phyloP scores from a whole-genome alignment of 2,797 vertebrate genomes.

The Spinus pinus region DNA sequence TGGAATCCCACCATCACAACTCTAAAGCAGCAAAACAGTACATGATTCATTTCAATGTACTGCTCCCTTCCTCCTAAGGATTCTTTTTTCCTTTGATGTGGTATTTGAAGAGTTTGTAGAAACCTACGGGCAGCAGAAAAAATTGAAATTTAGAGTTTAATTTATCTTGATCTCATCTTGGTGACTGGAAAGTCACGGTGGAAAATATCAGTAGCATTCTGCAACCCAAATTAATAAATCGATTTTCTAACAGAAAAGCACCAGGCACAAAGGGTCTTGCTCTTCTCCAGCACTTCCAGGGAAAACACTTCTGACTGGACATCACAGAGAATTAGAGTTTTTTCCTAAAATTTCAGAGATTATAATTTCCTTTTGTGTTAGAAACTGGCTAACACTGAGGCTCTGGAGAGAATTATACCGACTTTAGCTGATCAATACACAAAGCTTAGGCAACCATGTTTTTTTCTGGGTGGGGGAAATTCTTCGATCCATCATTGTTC shows the following conservation, averaged over 20 bases:
- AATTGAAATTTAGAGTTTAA: neutral
- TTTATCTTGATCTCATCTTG: neutral
- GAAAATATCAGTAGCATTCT: neutral
- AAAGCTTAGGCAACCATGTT: neutral
- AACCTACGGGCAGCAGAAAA: neutral
- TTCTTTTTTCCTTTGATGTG: neutral
- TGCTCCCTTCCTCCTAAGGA: neutral
- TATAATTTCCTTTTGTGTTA: neutral
- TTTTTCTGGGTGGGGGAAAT: constrained; percentile 6
- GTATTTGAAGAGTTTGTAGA: neutral
- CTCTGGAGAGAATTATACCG: neutral
- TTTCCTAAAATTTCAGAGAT: neutral
- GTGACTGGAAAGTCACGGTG: neutral
- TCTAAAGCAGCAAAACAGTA: neutral
- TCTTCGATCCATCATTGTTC: constrained; percentile 39
- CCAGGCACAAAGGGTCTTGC: neutral
- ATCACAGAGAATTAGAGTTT: neutral
- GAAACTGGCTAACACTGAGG: neutral
- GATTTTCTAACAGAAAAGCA: neutral
- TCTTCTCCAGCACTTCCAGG: neutral
- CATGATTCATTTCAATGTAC: neutral
- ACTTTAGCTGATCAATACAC: neutral
- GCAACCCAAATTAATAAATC: neutral
- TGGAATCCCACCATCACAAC: neutral
- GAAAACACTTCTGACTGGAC: neutral